Base-by-base conservation (phyloP, 2,113 vertebrate species). In the Eptatretus burgeri region DNA sequence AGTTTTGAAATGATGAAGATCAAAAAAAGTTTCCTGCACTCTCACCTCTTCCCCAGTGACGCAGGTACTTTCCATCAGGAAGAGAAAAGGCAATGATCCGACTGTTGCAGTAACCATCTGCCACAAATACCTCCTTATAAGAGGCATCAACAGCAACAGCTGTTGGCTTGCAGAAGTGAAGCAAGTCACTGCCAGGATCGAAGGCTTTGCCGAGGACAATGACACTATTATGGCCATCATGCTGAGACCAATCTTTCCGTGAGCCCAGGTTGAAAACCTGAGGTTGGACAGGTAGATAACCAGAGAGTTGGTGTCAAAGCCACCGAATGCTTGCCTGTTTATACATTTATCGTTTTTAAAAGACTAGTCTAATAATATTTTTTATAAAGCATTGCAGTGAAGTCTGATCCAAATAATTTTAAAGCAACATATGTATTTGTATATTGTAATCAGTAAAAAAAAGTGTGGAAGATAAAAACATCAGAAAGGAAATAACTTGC, bases 211-310 rank as follows among this genome's bases (percentile, higher is more conserved):
- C 56, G 10, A 60, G 56, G 16, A 19, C 19, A 10, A 60, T n/a
- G 16, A 60, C 9, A 17, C 16, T n/a, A n/a, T 12, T 12, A 10
- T 60, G n/a, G 16, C 56, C 56, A 60, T 19, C 56, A 41, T 41
- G 27, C 27, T 7, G 27, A 41, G 27, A 41, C 27, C 27, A 41
- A 41, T 41, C 27, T 41, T 41, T 41, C 56, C 56, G 16, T n/a
- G 56, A 17, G 56, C 16, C 56, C 56, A 60, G 19, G 56, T 19
- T n/a, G 56, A 60, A 60, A n/a, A 60, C 56, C 56, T 60, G 56
- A 19, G 56, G 56, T 19, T 11, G 56, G 19, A 60, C 16, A 60
- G 16, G 56, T n/a, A 60, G 16, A 17, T n/a, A n/a, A n/a, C n/a
- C n/a, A n/a, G n/a, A n/a, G n/a, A n/a, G n/a, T n/a, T n/a, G n/a